Conservation (phyloP, 2,113 vertebrate species). For the Gambusia holbrooki region DNA sequence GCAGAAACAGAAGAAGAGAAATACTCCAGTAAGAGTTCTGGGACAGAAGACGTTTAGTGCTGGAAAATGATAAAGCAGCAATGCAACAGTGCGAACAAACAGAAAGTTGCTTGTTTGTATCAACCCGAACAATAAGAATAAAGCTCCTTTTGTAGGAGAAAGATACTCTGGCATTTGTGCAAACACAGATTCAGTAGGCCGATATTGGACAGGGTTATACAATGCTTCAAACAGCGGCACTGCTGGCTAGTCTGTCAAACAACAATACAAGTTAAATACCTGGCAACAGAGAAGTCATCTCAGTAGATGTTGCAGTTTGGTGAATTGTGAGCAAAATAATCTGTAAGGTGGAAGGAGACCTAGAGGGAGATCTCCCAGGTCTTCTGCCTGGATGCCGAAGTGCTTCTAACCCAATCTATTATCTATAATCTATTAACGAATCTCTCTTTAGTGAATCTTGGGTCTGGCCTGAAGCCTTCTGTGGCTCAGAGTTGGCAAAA, state of each 20-base stretch:
- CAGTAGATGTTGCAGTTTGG: constrained; percentile 15
- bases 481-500: no score
- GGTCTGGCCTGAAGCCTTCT: no score
- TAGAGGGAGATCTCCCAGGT: not conserved
- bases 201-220: constrained; percentile 57
- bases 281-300: constrained; percentile 32
- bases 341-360: constrained; percentile 32
- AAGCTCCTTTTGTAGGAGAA: constrained; percentile 39
- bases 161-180: constrained; percentile 31
- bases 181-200: constrained; percentile 36
- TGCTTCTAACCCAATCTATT: no score
- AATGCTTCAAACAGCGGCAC: constrained; percentile 24
- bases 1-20: constrained; percentile 6
- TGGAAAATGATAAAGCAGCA: constrained; percentile 52
- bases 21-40: constrained; percentile 22
- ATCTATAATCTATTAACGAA: no score
- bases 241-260: not conserved
- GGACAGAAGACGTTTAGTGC: constrained; percentile 41
- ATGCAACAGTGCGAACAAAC: constrained; percentile 22
- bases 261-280: constrained; percentile 31
- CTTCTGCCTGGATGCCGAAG: no score
- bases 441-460: no score
- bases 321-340: constrained; percentile 49
- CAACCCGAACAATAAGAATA: constrained; percentile 42
- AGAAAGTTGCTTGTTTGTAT: constrained; percentile 19